Evolutionary conservation across 1,140 invertebrate genomes (phyloP), one percentile per base, ranked within the genome.

Genomic region (Rhagoletis pomonella): DNA sequence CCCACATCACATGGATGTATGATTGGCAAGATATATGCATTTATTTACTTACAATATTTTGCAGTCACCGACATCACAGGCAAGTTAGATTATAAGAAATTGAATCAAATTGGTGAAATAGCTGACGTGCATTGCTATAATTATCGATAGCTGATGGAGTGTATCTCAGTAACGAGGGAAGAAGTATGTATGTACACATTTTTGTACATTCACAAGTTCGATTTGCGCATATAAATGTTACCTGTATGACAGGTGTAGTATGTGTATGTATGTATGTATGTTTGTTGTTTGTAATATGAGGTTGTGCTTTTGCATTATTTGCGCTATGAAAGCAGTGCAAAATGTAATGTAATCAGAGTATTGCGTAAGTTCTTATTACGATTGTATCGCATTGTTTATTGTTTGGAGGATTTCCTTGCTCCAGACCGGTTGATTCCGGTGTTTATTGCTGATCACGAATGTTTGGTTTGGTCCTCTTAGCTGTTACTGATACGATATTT

Each of bases 361-460:
- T 81, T 81, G 73, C 47, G n/a, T 55, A 81, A 81, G 73, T 81
- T 29, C 47, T 81, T 81, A 58, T 81, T 81, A 81, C 73, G 73
- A 19, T 19, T 81, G 73, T 5, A 55, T 55, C 55, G 14, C 42
- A n/a, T 55, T 6, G 47, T 29, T 58, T 17, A 12, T 55, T 81
- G 47, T 55, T 55, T 1, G 1, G 47, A 50, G 73, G 47, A 55
- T 81, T 81, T 81, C 67, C 73, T 81, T 81, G 73, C n/a, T 55
- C 39, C 29, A 29, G 29, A 29, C 29, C 29, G 29, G 29, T 29
- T 29, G 29, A 29, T 29, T 29, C 29, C 29, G 29, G 29, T 29
- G 29, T 29, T 29, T 29, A 29, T 29, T 29, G 29, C 29, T 29
- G 29, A 29, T 29, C 29, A 29, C 29, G 29, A 29, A 29, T 29